phyloP scores from a whole-genome alignment of 1,140 invertebrate genomes.

The Trichoplusia ni region DNA sequence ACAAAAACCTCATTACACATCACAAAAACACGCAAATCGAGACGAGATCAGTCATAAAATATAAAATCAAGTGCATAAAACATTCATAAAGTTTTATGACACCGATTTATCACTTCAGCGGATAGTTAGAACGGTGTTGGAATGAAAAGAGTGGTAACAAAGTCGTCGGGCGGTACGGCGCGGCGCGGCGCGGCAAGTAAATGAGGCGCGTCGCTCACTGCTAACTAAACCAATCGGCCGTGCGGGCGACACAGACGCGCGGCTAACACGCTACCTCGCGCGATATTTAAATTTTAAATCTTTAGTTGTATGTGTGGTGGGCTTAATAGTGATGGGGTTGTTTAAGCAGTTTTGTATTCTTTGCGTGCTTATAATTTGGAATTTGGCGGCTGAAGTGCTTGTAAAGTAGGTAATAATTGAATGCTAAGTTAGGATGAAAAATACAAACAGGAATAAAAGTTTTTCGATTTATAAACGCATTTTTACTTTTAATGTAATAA shows the following conservation, averaged over 20 bases:
- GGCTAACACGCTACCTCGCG: slow-evolving; percentile 32
- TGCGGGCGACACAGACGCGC: slow-evolving; percentile 47
- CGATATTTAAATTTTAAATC: neutral
- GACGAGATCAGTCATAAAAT: slow-evolving; percentile 37
- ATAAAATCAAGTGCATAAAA: slow-evolving; percentile 34
- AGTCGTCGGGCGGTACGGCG: slow-evolving; percentile 51
- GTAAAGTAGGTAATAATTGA: too few relatives aligned
- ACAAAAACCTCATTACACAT: too few relatives aligned
- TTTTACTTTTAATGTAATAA: too few relatives aligned
- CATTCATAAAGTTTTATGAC: slow-evolving; percentile 50
- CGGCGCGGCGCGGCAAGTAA: slow-evolving; percentile 68
- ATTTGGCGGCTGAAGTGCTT: too few relatives aligned
- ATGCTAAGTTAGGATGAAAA: too few relatives aligned
- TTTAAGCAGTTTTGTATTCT: too few relatives aligned
- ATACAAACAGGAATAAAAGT: too few relatives aligned
- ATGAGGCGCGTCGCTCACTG: slow-evolving; percentile 78
- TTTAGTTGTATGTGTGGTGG: neutral
- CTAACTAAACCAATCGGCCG: slow-evolving; percentile 80
- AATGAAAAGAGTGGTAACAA: slow-evolving; percentile 77
- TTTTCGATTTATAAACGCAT: too few relatives aligned
- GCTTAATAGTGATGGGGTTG: too few relatives aligned
- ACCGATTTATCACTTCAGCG: slow-evolving; percentile 67
- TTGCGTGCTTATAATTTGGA: too few relatives aligned
- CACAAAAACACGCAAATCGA: slow-evolving; percentile 20
- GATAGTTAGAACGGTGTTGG: slow-evolving; percentile 70